phyloP scores from a whole-genome alignment of 2,888 invertebrate species.

The Microchrysa polita region DNA sequence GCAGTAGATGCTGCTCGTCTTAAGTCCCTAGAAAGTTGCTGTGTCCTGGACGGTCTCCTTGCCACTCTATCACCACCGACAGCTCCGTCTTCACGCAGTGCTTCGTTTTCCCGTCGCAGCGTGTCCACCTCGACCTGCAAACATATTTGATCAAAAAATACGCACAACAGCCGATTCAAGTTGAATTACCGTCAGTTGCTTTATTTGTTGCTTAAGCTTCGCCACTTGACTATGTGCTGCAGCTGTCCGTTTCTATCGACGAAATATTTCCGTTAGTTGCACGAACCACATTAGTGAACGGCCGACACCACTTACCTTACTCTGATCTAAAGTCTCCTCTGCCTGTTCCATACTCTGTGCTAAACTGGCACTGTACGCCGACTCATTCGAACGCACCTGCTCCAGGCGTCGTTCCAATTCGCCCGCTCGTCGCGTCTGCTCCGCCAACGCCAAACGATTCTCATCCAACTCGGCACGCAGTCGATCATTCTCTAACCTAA shows the following conservation, averaged over 20 bases:
- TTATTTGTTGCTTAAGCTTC: constrained; percentile 76
- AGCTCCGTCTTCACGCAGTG: constrained; percentile 66
- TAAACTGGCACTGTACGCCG: constrained; percentile 67
- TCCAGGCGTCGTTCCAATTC: constrained; percentile 68
- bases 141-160: constrained; percentile 32
- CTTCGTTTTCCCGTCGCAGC: constrained; percentile 67
- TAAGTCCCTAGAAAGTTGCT: constrained; percentile 69
- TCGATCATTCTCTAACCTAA: constrained; percentile 62
- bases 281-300: not conserved
- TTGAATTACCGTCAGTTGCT: constrained; percentile 72
- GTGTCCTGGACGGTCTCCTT: constrained; percentile 64
- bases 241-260: constrained; percentile 68
- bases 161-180: not conserved
- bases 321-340: constrained; percentile 69
- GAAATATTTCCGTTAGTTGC: constrained; percentile 22
- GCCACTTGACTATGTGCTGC: constrained; percentile 72
- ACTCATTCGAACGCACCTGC: constrained; percentile 66
- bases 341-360: constrained; percentile 69
- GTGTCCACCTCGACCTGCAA: constrained; percentile 66
- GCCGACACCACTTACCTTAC: constrained; percentile 63
- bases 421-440: constrained; percentile 67
- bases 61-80: constrained; percentile 59
- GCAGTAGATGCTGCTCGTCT: constrained; percentile 72
- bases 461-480: constrained; percentile 69
- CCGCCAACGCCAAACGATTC: constrained; percentile 66